Conservation (phyloP, 2,113 vertebrate species). For the Hyperopisus bebe region DNA sequence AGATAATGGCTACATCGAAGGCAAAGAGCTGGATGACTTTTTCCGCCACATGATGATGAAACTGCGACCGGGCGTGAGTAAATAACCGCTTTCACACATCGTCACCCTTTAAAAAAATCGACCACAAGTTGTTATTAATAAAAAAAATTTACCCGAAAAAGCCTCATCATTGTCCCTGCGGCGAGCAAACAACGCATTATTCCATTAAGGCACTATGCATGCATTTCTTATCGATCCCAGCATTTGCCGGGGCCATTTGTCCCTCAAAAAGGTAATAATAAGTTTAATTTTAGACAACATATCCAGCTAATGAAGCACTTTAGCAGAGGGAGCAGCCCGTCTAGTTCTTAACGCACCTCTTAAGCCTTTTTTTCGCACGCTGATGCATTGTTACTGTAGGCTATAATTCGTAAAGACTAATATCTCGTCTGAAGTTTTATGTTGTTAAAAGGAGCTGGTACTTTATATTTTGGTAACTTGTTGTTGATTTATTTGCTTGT, state of each 20-base stretch:
- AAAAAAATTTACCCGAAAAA: neutral
- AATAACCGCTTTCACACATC: neutral
- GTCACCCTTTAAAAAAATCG: neutral
- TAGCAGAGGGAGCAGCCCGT: neutral
- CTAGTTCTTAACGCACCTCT: neutral
- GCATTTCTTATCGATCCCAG: neutral
- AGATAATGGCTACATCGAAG: constrained; percentile 94
- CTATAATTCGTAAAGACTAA: neutral
- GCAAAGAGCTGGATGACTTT: constrained; percentile 84
- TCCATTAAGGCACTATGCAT: neutral
- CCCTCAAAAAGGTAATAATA: neutral
- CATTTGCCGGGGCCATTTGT: neutral
- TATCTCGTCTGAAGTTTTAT: neutral
- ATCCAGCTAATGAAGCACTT: neutral
- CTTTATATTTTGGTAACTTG: neutral
- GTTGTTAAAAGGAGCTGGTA: neutral
- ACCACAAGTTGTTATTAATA: neutral
- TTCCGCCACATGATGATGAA: constrained; percentile 75
- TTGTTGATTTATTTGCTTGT: neutral
- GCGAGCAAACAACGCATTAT: neutral
- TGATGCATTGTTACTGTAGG: neutral
- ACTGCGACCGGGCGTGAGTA: constrained; percentile 68
- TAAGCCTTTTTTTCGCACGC: neutral
- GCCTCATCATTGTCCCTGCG: neutral
- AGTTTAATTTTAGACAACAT: neutral